Evolutionary conservation across 2,113 vertebrate species (phyloP).

Genomic region (Cyrtonyx montezumae): DNA sequence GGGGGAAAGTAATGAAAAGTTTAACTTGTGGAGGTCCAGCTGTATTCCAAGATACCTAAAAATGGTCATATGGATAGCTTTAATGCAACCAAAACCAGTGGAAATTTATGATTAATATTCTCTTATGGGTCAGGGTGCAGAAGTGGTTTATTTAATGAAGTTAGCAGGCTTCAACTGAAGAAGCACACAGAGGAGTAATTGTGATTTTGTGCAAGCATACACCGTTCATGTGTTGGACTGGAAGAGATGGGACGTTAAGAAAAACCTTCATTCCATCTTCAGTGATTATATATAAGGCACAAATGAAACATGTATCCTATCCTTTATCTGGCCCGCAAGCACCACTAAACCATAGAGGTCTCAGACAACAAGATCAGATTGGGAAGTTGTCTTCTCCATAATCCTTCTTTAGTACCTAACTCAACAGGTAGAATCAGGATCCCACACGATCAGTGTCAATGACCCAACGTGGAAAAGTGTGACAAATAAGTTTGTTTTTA

Average conservation of each 20-base stretch:
- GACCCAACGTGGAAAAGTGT: fast-evolving
- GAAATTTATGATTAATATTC: neutral
- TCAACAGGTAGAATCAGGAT: neutral
- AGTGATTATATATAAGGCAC: neutral
- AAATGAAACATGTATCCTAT: fast-evolving
- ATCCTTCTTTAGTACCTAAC: neutral
- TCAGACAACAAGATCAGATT: neutral
- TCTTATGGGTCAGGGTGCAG: neutral
- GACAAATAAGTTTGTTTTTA: neutral
- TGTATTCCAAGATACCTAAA: neutral
- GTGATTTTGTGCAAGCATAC: neutral
- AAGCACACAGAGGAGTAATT: neutral
- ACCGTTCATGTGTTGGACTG: no score
- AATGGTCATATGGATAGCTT: fast-evolving
- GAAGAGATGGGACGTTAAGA: neutral
- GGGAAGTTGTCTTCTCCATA: neutral
- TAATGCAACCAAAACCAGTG: neutral
- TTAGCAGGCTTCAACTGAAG: neutral
- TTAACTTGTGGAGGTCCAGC: neutral
- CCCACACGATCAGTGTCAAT: neutral
- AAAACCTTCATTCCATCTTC: neutral
- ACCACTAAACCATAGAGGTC: fast-evolving
- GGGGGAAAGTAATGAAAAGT: neutral
- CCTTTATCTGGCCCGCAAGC: fast-evolving
- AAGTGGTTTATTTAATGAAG: neutral